Evolutionary conservation across 1,140 invertebrate species (phyloP), one percentile per base, ranked within the genome.

Genomic region (Tetraneura akinire): DNA sequence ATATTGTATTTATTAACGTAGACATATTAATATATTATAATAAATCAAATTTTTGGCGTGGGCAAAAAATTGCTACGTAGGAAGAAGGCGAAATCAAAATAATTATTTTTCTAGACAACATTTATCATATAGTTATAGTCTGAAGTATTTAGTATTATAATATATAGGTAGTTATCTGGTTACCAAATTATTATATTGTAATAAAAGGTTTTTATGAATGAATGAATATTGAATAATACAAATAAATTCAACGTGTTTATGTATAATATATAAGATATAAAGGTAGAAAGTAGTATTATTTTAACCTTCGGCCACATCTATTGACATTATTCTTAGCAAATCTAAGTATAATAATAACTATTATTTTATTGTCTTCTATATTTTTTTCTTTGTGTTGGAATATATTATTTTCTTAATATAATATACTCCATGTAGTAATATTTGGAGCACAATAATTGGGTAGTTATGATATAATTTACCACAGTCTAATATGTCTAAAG

Each of bases 41-140:
- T 71, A 51, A 71, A 71, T 71, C 68, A 51, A 49, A 71, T 49
- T 71, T 14, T 29, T 70, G 47, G 68, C 68, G 68, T 71, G 68
- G 68, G 68, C 47, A 71, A 51, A 8, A 51, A 29, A 51, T 51
- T 51, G 23, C 51, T 51, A 51, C 68, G 68, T 71, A 51, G 68
- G 68, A 71, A 71, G 68, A 51, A 71, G 45, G 68, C 23, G 47
- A 71, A 71, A 71, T 71, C 68, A 10, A 71, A 71, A 71, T 71
- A 71, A 71, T 71, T 70, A 70, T 70, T 70, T 70, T 71, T 71
- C 23, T 71, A 49, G 68, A 71, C 45, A 29, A 45, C 68, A 71
- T 51, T 10, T 29, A 49, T 71, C 51, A 32, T 71, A 29, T 26
- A 26, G 45, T 3, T 37, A 37, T 37, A 37, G 3, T n/a, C n/a